Percentiles rank a stretch among this genome's conserved stretches.
phyloP scores from a whole-genome alignment of 2,797 vertebrate species.

The Spea hammondii region DNA sequence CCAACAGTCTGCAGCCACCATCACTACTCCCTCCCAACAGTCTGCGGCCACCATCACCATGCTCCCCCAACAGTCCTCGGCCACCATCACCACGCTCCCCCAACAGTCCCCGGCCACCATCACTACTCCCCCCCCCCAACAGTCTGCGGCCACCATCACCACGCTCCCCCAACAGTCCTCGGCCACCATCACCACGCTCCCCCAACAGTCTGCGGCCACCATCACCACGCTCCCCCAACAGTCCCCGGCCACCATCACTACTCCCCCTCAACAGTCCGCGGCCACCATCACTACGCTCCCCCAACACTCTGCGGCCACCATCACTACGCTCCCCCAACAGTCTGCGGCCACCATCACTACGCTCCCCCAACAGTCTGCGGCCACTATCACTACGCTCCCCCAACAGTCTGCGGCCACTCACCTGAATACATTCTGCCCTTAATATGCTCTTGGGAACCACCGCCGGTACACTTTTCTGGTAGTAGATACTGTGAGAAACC shows the following conservation, averaged over 20 bases:
- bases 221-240: not conserved
- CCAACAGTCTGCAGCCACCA: too few species aligned
- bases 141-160: not conserved
- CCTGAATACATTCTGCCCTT: constrained; percentile 76
- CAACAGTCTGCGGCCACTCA: constrained; percentile 47
- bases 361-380: not conserved
- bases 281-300: not conserved
- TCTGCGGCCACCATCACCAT: too few species aligned
- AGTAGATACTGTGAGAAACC: constrained; percentile 79
- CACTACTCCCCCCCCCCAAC: too few species aligned
- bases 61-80: too few species aligned
- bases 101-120: too few species aligned
- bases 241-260: too few species aligned
- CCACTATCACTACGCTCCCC: not conserved
- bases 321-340: too few species aligned
- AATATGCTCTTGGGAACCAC: constrained; percentile 79
- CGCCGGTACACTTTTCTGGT: constrained; percentile 68
- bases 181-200: too few species aligned
- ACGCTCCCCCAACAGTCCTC: not conserved
- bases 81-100: too few species aligned
- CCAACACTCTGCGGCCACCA: too few species aligned
- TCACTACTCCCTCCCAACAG: too few species aligned
- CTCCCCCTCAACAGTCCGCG: too few species aligned
- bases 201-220: not conserved
- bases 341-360: not conserved